Base-by-base conservation (phyloP, 2,113 vertebrate species). In the Epinephelus moara region DNA sequence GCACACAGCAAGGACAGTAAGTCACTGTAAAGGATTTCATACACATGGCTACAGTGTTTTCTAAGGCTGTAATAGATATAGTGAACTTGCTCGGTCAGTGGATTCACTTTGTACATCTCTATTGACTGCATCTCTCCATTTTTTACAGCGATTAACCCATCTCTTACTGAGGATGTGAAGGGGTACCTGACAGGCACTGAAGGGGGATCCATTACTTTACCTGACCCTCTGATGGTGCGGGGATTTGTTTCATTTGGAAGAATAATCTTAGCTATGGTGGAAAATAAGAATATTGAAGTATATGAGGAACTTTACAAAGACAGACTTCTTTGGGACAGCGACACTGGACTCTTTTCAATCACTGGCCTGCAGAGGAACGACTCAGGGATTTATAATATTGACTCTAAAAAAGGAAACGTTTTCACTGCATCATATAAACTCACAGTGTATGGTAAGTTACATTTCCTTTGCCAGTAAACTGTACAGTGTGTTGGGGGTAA, bases 131-230 rank as follows among this genome's bases (percentile, higher is more conserved):
- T 64, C 6, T 23, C 18, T 61, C 1, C 30, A 30, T 30, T 67
- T 5, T 45, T 10, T 10, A 45, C 82, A 88, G 82, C 61, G 25
- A 56, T 61, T 0, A n/a, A 13, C 15, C 37, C 61, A 14, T 73
- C 57, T 79, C 59, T 12, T 49, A 13, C 64, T 62, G 63, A 60
- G 5, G 61, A 69, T 1, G 37, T 33, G 69, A 78, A 25, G 3
- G 70, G 0, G 42, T 2, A 63, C 8, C 62, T 78, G 45, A 49
- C 14, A 19, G 30, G 12, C 13, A 56, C 40, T 47, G 62, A 56
- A 12, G 82, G 86, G 82, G 82, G 79, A 66, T 85, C 59, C 40
- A 42, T 85, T 60, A 85, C 70, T 18, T 27, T 88, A 1, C 75
- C 79, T 17, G 49, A 52, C 15, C n/a, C 64, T 37, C 21, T 75